Evolutionary conservation across 2,113 vertebrate genomes (phyloP).

Genomic region (Elephas maximus): DNA sequence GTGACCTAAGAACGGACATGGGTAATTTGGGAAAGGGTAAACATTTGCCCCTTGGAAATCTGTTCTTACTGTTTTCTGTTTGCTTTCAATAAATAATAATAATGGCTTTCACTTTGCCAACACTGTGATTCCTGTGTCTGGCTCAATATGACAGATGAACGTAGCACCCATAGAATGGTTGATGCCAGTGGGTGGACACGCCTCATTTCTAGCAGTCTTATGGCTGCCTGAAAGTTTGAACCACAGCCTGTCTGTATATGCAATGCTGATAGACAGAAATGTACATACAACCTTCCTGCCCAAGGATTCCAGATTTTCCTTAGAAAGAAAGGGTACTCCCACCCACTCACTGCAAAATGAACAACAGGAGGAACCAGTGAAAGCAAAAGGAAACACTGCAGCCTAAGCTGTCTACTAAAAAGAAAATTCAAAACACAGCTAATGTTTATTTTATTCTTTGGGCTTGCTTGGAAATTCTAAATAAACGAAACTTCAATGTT

Average conservation of each 20-base stretch:
- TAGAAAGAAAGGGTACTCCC: background rate
- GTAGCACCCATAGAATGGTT: background rate
- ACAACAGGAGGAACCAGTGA: background rate
- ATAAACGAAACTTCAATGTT: background rate
- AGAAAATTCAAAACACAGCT: background rate
- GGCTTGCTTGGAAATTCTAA: background rate
- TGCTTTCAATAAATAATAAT: background rate
- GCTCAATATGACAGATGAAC: background rate
- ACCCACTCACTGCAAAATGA: background rate
- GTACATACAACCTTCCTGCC: background rate
- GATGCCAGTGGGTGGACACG: background rate
- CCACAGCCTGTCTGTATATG: background rate
- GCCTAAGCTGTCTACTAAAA: background rate
- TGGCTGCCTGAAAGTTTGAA: background rate
- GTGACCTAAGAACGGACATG: background rate
- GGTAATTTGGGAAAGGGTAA: too few species aligned
- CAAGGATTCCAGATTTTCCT: background rate
- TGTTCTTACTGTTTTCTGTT: background rate
- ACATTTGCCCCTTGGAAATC: too few species aligned
- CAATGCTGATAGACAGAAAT: background rate
- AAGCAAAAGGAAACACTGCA: background rate
- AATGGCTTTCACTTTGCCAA: background rate
- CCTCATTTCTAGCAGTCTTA: background rate
- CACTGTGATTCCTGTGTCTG: background rate
- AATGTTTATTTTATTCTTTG: background rate